phyloP scores from a whole-genome alignment of 2,113 vertebrate genomes.

The Centropristis striata region DNA sequence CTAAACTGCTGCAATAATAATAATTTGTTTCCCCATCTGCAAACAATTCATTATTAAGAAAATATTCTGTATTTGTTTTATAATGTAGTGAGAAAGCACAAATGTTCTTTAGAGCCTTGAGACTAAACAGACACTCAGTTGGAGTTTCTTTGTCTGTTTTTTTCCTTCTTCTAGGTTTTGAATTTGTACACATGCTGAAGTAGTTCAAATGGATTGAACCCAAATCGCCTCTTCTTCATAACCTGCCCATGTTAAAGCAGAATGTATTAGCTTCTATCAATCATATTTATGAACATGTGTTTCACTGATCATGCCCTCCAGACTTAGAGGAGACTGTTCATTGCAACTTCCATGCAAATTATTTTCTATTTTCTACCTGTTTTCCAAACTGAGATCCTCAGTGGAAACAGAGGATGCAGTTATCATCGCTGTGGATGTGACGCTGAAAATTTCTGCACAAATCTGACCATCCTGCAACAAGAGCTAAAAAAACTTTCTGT shows the following conservation, averaged over 20 bases:
- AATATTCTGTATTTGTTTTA: neutral
- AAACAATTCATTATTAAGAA: neutral
- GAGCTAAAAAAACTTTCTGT: neutral
- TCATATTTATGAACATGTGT: constrained; percentile 48
- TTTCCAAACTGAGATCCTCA: neutral
- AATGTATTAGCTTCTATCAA: constrained; percentile 64
- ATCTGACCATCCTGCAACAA: neutral
- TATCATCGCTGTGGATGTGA: neutral
- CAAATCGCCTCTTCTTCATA: constrained; percentile 42
- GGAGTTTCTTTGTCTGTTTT: neutral
- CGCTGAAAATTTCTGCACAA: neutral
- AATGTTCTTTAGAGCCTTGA: too few species aligned
- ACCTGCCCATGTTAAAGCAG: constrained; percentile 48
- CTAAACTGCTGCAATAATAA: too few species aligned
- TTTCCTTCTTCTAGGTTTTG: neutral
- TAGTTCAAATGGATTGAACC: constrained; percentile 43
- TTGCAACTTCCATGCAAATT: neutral
- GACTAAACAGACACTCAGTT: constrained; percentile 24
- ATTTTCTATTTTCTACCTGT: neutral
- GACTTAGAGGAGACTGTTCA: neutral
- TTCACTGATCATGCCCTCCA: neutral
- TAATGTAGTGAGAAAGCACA: too few species aligned
- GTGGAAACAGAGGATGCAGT: neutral
- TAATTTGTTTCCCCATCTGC: too few species aligned
- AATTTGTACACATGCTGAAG: constrained; percentile 64